phyloP scores from a whole-genome alignment of 2,888 invertebrate genomes.

The Nomada ferruginata region DNA sequence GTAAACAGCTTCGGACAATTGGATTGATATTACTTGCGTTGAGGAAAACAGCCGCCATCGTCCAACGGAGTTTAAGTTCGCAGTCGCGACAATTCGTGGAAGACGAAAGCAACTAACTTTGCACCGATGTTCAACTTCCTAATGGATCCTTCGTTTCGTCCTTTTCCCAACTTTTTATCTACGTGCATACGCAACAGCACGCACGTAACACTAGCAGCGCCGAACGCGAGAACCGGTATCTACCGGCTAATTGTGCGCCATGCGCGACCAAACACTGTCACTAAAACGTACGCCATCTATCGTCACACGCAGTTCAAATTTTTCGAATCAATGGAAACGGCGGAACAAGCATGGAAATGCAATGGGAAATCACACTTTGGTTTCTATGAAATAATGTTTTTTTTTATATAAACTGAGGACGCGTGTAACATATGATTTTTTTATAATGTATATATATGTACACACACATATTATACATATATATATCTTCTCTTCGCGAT shows the following conservation, averaged over 20 bases:
- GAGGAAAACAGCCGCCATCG: constrained; percentile 30
- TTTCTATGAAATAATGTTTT: constrained; percentile 44
- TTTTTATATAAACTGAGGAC: constrained; percentile 40
- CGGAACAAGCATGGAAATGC: background rate
- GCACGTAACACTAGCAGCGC: too few relatives aligned
- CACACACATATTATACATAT: constrained; percentile 1
- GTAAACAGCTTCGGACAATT: background rate
- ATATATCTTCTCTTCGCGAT: background rate
- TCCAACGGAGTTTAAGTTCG: background rate
- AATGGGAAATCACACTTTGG: background rate
- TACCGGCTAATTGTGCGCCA: too few relatives aligned
- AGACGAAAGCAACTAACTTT: constrained; percentile 2
- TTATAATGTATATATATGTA: constrained; percentile 55
- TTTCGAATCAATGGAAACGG: background rate
- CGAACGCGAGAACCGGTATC: too few relatives aligned
- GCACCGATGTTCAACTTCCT: background rate
- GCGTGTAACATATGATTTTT: constrained; percentile 71
- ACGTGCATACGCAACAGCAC: too few relatives aligned
- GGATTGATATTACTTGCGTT: constrained; percentile 42
- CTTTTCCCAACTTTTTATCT: background rate
- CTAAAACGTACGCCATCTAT: too few relatives aligned
- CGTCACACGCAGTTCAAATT: background rate
- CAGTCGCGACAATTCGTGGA: too few relatives aligned
- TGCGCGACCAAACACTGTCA: too few relatives aligned
- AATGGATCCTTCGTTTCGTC: background rate